A percentile compares a stretch with the other conserved stretches of the same genome.
Evolutionary conservation across 2,113 vertebrate species (phyloP).

Genomic region (Hippoglossus stenolepis): DNA sequence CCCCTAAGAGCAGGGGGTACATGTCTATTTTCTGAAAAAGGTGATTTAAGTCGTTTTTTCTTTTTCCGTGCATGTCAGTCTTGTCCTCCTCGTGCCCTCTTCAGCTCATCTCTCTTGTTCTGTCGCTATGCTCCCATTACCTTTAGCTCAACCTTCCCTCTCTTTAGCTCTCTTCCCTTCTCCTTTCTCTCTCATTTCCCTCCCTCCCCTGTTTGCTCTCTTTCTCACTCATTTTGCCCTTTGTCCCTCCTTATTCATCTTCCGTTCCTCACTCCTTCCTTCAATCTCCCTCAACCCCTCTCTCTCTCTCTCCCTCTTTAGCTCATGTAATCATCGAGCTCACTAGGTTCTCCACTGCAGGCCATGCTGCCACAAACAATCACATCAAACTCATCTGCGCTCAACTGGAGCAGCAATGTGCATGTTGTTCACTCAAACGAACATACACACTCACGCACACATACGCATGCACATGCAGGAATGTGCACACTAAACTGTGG

Average conservation of each 20-base stretch:
- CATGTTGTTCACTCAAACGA: neutral
- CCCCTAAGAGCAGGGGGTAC: too few species aligned
- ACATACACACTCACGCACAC: constrained; percentile 1
- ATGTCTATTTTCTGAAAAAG: neutral
- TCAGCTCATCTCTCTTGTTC: constrained; percentile 28
- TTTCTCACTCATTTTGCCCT: constrained; percentile 41
- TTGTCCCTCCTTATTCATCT: constrained; percentile 33
- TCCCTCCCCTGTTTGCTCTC: constrained; percentile 6
- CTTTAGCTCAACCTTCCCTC: constrained; percentile 12
- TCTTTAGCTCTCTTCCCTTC: neutral
- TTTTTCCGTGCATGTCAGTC: neutral
- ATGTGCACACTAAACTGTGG: neutral
- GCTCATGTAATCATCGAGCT: constrained; percentile 77
- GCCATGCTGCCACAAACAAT: constrained; percentile 75
- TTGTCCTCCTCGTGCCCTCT: constrained; percentile 39
- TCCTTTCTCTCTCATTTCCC: neutral
- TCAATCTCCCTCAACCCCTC: neutral
- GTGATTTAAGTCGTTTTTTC: neutral
- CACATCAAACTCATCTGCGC: constrained; percentile 75
- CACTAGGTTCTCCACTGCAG: constrained; percentile 65
- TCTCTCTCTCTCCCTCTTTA: constrained; percentile 72
- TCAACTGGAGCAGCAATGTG: constrained; percentile 64
- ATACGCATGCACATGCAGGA: neutral
- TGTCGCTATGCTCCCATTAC: constrained; percentile 1
- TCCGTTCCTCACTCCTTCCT: constrained; percentile 35